A percentile compares a stretch with the other conserved stretches of the same genome.
Evolutionary conservation across 2,888 invertebrate species (phyloP).

Genomic region (Cylindroiulus punctatus): DNA sequence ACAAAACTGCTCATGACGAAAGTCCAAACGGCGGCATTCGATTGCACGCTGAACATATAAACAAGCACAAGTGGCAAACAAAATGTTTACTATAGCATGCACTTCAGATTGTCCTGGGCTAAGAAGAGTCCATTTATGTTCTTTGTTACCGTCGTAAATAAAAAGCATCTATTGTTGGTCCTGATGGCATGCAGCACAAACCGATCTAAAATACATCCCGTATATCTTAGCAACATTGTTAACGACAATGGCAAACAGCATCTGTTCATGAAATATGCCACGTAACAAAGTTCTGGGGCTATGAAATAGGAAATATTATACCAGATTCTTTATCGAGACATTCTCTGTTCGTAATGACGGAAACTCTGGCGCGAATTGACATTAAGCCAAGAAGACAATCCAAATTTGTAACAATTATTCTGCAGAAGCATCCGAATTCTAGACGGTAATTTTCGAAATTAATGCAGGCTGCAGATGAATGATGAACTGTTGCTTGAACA

Average conservation of each 20-base stretch:
- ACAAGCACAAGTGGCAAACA: conserved; percentile 34
- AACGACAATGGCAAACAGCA: conserved; percentile 4
- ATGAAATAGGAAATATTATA: not conserved
- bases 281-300: not conserved
- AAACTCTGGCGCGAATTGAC: not conserved
- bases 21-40: not conserved
- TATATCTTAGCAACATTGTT: conserved; percentile 29
- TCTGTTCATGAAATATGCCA: conserved; percentile 4
- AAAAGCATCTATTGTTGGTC: conserved; percentile 16
- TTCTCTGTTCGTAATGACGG: not conserved
- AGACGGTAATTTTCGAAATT: not conserved
- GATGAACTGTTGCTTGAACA: not conserved
- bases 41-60: conserved; percentile 17
- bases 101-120: conserved; percentile 5
- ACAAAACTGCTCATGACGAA: not conserved
- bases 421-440: not conserved
- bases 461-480: not conserved
- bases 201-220: conserved; percentile 11
- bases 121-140: conserved; percentile 15
- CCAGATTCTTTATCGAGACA: not conserved
- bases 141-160: conserved; percentile 16
- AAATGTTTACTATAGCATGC: conserved; percentile 38
- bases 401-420: not conserved
- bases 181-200: not conserved
- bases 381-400: not conserved